Evolutionary conservation across 2,113 vertebrate genomes (phyloP), one percentile per base, ranked within the genome.

Genomic region (Gallinago media): DNA sequence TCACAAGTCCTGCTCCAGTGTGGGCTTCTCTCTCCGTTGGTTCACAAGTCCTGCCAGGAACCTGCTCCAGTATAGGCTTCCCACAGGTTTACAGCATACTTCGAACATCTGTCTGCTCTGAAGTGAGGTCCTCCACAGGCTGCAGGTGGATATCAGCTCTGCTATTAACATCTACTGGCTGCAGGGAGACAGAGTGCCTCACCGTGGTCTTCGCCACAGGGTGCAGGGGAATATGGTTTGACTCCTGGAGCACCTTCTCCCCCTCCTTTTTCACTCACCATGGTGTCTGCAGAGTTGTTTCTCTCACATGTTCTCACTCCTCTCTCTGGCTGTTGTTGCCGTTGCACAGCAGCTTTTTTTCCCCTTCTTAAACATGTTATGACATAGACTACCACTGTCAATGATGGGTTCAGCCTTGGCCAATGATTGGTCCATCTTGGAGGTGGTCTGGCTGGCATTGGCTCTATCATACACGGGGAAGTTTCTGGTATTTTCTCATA

Each of bases 81-180:
- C 17, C 25, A 32, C 2, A 5, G 36, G 9, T 4, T 32, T 8
- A 29, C 13, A 36, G 7, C 13, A 5, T n/a, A 15, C 20, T 77
- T 40, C 11, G 5, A 47, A 10, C 20, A 67, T 52, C 15, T 18
- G 5, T 6, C 14, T 61, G 15, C 34, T 62, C 17, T 3, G 3
- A 3, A 3, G 5, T 5, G 18, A 18, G 9, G 9, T 40, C 10
- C 19, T 54, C 4, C 12, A 12, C 0, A 3, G 29, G 19, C 19
- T 52, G 6, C 21, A 68, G 8, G 29, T 47, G 13, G 17, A 14
- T 9, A 9, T 50, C 15, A 46, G n/a, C 40, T 85, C 15, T 3
- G 1, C 19, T 0, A 0, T 32, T 9, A 11, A 52, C 8, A 12
- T 61, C 16, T 19, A 13, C 6, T 10, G 26, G 4, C 34, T 67